phyloP scores from a whole-genome alignment of 2,888 invertebrate genomes.

The Acanthacorydalis orientalis region DNA sequence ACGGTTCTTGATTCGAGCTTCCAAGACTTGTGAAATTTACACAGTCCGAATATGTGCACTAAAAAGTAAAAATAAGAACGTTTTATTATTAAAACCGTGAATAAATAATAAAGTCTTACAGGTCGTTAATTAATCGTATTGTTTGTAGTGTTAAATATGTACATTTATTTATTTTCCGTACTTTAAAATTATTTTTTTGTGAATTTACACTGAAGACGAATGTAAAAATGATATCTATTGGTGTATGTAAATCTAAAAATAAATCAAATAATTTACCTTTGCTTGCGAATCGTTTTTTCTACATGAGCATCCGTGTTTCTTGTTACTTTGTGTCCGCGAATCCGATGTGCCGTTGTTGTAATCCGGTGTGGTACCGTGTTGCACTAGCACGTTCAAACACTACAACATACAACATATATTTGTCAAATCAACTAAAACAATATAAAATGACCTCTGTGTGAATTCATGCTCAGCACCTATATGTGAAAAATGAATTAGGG shows the following conservation, averaged over 20 bases:
- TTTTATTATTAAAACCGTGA: background rate
- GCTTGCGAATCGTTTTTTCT: constrained; percentile 23
- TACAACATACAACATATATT: constrained; percentile 21
- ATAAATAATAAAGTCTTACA: background rate
- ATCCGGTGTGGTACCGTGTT: constrained; percentile 58
- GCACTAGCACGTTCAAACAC: constrained; percentile 68
- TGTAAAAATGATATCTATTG: background rate
- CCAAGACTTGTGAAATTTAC: constrained; percentile 7
- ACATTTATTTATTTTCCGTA: too few relatives aligned
- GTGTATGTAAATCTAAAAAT: background rate
- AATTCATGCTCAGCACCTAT: background rate
- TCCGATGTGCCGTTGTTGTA: constrained; percentile 31
- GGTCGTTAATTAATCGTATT: too few relatives aligned
- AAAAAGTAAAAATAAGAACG: background rate
- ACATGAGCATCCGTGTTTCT: constrained; percentile 28
- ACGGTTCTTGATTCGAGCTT: constrained; percentile 36
- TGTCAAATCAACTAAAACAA: constrained; percentile 1
- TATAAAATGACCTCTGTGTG: background rate
- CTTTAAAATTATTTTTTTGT: too few relatives aligned
- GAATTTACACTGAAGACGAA: background rate
- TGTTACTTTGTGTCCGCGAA: constrained; percentile 19
- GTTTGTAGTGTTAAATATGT: too few relatives aligned
- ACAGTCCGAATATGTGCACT: constrained; percentile 5
- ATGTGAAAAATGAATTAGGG: too few relatives aligned
- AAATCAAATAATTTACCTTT: constrained; percentile 16